Percentiles rank a stretch among this genome's conserved stretches.
These are phyloP conservation scores for Isaurus tuberculatus DNA, from an alignment of 92 coral and sea anemone species.

Conservation along the genomic window DNA sequence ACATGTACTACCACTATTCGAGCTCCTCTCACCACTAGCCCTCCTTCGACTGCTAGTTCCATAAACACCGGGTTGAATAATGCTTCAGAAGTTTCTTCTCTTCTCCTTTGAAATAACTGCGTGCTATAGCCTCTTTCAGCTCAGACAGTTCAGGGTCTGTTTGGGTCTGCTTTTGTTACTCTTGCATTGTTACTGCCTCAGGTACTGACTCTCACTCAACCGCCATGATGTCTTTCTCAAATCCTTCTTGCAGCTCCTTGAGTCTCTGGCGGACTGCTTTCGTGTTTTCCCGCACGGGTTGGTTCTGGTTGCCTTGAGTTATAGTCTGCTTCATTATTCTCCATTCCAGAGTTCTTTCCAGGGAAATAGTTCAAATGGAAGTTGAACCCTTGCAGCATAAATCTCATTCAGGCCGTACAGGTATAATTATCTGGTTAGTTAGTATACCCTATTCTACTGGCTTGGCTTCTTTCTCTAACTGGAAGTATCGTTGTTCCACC, in stretches of 20 bases:
- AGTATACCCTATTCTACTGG: constrained; percentile 57
- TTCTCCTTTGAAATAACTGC: constrained; percentile 34
- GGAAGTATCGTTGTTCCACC: constrained; percentile 33
- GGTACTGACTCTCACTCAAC: no score
- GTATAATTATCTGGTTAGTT: constrained; percentile 46
- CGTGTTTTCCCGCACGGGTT: no score
- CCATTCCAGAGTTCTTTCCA: constrained; percentile 45
- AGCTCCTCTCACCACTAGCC: constrained; percentile 38
- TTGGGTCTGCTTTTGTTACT: constrained; percentile 13
- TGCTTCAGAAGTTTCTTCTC: constrained; percentile 17
- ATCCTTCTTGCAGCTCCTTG: no score
- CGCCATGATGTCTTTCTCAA: no score
- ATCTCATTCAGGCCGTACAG: constrained; percentile 48
- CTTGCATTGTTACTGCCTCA: neutral
- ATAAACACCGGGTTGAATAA: constrained; percentile 45
- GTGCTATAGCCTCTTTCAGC: constrained; percentile 26
- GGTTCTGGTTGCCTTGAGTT: no score
- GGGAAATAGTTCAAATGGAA: constrained; percentile 39
- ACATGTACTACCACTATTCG: constrained; percentile 18
- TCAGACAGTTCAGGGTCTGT: neutral
- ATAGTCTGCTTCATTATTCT: constrained; percentile 52
- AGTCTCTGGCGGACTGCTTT: no score
- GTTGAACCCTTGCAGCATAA: constrained; percentile 48
- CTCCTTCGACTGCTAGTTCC: constrained; percentile 32
- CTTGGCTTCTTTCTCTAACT: constrained; percentile 49